phyloP scores from a whole-genome alignment of 2,888 invertebrate species.

The Dasypolia templi region DNA sequence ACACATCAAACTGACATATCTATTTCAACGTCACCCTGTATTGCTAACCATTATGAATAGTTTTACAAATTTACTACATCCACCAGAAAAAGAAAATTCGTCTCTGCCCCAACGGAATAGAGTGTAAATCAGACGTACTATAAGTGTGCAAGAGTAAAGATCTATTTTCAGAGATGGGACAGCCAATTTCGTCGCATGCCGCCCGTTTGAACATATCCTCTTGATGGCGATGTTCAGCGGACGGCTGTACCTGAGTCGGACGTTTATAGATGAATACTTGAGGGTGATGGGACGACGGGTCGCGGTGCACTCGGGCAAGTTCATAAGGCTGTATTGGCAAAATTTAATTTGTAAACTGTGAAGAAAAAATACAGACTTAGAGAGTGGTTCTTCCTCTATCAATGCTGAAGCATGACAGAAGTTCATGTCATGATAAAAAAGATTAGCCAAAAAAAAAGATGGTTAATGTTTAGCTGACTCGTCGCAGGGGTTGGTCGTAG shows the following conservation, averaged over 20 bases:
- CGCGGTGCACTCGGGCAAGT: neutral
- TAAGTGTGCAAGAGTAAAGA: conserved; percentile 72
- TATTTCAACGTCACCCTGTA: conserved; percentile 67
- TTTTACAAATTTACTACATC: conserved; percentile 61
- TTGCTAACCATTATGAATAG: conserved; percentile 73
- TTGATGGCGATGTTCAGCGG: conserved; percentile 48
- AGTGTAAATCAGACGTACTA: conserved; percentile 30
- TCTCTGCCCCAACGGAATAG: conserved; percentile 55
- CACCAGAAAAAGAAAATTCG: conserved; percentile 51
- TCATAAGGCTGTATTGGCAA: neutral
- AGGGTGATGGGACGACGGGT: conserved; percentile 22
- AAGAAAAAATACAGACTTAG: no score
- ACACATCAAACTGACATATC: conserved; percentile 60
- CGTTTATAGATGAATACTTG: conserved; percentile 55
- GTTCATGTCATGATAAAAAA: no score
- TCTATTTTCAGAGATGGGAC: conserved; percentile 79
- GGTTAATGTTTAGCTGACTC: no score
- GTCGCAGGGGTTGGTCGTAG: no score
- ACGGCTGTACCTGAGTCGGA: conserved; percentile 36
- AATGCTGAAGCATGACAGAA: no score
- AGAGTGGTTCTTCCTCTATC: no score
- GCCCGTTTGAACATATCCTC: conserved; percentile 70
- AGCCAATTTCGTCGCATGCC: conserved; percentile 81
- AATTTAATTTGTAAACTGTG: neutral
- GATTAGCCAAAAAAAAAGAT: no score